These are phyloP conservation scores for Drosophila trapezifrons DNA, from an alignment of 1,140 invertebrate genomes.

Conservation along the genomic window DNA sequence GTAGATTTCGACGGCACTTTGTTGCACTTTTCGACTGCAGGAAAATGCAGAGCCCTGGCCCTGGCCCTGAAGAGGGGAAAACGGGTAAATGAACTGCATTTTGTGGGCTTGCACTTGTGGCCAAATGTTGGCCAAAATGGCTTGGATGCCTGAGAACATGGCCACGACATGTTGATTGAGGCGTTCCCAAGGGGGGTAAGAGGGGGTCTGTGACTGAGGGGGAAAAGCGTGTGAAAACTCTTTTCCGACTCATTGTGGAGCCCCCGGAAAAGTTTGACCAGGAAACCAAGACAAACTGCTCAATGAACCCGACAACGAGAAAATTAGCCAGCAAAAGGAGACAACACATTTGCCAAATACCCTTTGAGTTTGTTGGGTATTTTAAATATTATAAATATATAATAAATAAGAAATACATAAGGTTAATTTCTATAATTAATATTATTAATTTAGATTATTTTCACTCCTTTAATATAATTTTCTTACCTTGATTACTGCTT, in stretches of 20 bases:
- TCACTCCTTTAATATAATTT: no score
- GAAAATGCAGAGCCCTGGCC: no score
- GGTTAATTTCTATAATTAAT: background rate
- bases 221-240: constrained; percentile 38
- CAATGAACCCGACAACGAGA: background rate
- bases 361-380: background rate
- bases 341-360: background rate
- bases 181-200: constrained; percentile 12
- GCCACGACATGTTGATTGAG: constrained; percentile 80
- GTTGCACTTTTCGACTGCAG: constrained; percentile 68
- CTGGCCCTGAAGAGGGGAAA: no score
- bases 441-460: no score
- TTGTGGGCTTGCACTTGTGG: constrained; percentile 79
- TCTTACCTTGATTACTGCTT: background rate
- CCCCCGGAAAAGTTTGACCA: constrained; percentile 35
- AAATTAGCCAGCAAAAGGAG: background rate
- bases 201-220: background rate
- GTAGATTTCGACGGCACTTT: constrained; percentile 38
- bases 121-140: constrained; percentile 77
- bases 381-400: no score
- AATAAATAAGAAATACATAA: no score
- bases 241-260: constrained; percentile 15
- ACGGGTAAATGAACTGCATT: constrained; percentile 60
- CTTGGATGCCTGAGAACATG: constrained; percentile 65
- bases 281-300: constrained; percentile 32